Conservation (phyloP, 2,797 vertebrate genomes). For the Hephaestus fuliginosus region DNA sequence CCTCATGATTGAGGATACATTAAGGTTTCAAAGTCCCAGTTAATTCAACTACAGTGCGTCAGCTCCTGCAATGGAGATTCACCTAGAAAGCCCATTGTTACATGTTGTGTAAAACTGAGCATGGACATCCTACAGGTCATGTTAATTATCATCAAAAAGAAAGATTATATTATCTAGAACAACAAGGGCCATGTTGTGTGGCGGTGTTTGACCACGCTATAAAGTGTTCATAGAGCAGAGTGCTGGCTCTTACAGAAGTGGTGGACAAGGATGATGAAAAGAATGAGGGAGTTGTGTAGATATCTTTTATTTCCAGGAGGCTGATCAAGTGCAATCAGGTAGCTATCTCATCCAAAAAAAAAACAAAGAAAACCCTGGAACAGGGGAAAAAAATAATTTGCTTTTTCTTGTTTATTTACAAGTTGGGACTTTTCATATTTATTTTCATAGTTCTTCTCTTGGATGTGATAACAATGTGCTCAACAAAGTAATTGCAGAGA, state of each 20-base stretch:
- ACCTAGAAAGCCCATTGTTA: slow-evolving; percentile 6
- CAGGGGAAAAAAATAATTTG: background rate
- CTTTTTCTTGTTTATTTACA: background rate
- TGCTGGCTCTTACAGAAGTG: slow-evolving; percentile 25
- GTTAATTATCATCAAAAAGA: background rate
- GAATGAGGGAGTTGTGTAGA: background rate
- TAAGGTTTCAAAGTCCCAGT: slow-evolving; percentile 18
- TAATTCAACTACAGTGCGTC: slow-evolving; percentile 11
- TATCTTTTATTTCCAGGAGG: slow-evolving; percentile 19
- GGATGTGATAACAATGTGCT: background rate
- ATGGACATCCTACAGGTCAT: slow-evolving; percentile 1
- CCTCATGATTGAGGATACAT: slow-evolving; percentile 11
- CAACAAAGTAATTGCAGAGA: background rate
- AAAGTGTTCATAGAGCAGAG: background rate
- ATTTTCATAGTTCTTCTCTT: background rate
- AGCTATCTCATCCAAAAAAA: background rate
- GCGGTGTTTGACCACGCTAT: background rate
- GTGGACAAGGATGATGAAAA: background rate
- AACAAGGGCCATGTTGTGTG: background rate
- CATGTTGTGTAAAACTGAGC: slow-evolving; percentile 22
- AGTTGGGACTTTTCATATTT: background rate
- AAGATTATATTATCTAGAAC: background rate
- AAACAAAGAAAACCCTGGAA: background rate
- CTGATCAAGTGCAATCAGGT: slow-evolving; percentile 19
- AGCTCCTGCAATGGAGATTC: slow-evolving; percentile 12